Evolutionary conservation across 2,113 vertebrate genomes (phyloP), one percentile per base, ranked within the genome.

Genomic region (Heterotilapia buettikoferi): DNA sequence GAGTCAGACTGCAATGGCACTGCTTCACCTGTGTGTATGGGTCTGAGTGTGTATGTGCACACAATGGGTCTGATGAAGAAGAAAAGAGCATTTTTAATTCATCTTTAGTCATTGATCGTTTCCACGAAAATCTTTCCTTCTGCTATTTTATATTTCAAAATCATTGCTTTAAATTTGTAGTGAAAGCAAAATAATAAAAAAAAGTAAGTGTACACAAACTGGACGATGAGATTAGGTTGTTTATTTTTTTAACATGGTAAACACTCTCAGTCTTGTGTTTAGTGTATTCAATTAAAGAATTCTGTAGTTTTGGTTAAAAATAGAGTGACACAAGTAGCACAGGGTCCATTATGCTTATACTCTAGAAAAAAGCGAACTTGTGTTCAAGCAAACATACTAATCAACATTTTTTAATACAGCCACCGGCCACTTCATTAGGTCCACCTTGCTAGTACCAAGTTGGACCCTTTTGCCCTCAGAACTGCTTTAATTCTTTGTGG

Each of bases 191-290:
- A 85, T 84, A 85, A 87, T 66, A 2, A 10, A 5, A 36, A 68
- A 88, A 87, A 12, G 7, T 50, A 59, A 31, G 83, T 50, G 61
- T 90, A 82, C 85, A 87, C 12, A 26, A 11, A 59, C 68, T 84
- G 45, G 57, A 84, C 78, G 76, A 82, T 86, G 61, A 89, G 13
- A 90, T 84, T 63, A 91, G 87, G n/a, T n/a, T n/a, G n/a, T n/a
- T n/a, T n/a, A n/a, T n/a, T 31, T 16, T 33, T 63, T 84, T 33
- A 61, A 87, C 87, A 83, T 12, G 9, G 71, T 82, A 92, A 86
- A 88, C 50, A 90, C 10, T 79, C 47, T 50, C 26, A 38, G 47
- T 52, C 43, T 79, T 24, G 7, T 53, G 56, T 82, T 89, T 14
- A 68, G 38, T 85, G 45, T n/a, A 31, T 19, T 78, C 29, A 12